Evolutionary conservation across 2,113 vertebrate genomes (phyloP).

Genomic region (Orthonyx spaldingii): DNA sequence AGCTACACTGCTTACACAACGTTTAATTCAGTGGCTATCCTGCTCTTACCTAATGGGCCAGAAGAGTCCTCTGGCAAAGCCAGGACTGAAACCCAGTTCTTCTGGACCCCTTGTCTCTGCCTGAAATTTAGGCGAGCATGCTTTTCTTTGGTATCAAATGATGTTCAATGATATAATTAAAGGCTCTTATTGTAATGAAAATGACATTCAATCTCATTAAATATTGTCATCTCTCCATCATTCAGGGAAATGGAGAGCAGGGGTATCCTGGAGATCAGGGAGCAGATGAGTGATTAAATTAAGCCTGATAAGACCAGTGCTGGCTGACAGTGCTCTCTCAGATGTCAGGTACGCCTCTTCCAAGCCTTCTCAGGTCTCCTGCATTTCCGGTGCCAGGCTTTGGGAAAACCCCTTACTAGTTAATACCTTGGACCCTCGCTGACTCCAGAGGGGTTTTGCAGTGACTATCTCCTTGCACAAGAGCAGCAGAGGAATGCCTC

Average conservation of each 20-base stretch:
- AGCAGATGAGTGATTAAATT: neutral
- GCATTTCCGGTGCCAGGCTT: neutral
- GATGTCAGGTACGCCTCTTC: neutral
- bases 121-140: neutral
- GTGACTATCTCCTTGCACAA: neutral
- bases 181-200: constrained; percentile 11
- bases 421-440: neutral
- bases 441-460: neutral
- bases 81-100: neutral
- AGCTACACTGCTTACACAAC: neutral
- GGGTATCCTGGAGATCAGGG: neutral
- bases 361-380: neutral
- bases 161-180: neutral
- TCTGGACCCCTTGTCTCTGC: neutral
- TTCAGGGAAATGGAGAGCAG: neutral
- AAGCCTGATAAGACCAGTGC: neutral
- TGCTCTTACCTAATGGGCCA: neutral
- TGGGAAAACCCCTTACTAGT: neutral
- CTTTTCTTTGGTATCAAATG: neutral
- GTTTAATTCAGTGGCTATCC: neutral
- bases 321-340: neutral
- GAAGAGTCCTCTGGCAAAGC: neutral
- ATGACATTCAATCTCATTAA: neutral
- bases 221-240: neutral
- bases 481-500: neutral